Percentiles rank a stretch among this genome's conserved stretches.
These are phyloP conservation scores for Camponotus vicinus DNA, from an alignment of 1,140 invertebrate genomes.

Conservation along the genomic window DNA sequence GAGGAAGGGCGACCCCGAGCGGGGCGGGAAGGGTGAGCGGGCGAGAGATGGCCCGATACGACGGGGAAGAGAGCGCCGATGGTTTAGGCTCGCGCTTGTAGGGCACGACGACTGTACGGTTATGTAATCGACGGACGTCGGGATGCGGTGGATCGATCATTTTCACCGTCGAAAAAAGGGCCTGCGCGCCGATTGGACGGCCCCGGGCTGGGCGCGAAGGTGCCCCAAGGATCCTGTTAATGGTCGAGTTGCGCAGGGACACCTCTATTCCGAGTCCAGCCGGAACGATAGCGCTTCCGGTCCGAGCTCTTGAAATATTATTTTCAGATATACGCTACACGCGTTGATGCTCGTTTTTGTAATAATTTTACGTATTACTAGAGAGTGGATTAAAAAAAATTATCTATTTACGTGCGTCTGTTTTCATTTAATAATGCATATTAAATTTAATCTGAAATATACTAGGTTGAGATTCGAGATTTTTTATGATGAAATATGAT, in stretches of 20 bases:
- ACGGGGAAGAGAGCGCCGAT: slow-evolving; percentile 37
- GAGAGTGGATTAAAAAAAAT: not conserved
- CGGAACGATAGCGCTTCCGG: not conserved
- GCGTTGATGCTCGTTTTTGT: not conserved
- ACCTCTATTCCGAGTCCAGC: not conserved
- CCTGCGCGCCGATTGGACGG: slow-evolving; percentile 19
- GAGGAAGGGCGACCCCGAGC: slow-evolving; percentile 3
- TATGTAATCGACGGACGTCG: slow-evolving; percentile 66
- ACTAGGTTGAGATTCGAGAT: not conserved
- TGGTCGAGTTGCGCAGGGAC: not conserved
- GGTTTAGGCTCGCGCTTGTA: slow-evolving; percentile 62
- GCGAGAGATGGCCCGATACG: slow-evolving; percentile 6
- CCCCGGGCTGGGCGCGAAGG: slow-evolving; percentile 2
- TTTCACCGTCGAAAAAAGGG: slow-evolving; percentile 51
- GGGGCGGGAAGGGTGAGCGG: slow-evolving; percentile 30
- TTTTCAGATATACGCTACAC: not conserved
- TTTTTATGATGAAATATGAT: not conserved
- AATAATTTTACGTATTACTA: not conserved
- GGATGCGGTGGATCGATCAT: slow-evolving; percentile 65
- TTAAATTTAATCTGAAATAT: not conserved
- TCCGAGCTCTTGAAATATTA: not conserved
- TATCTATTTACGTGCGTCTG: not conserved
- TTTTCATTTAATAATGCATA: not conserved
- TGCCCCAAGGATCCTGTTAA: slow-evolving; percentile 17
- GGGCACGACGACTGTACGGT: slow-evolving; percentile 62